Conservation (phyloP, 23 tunicate species). For the Styela clava region DNA sequence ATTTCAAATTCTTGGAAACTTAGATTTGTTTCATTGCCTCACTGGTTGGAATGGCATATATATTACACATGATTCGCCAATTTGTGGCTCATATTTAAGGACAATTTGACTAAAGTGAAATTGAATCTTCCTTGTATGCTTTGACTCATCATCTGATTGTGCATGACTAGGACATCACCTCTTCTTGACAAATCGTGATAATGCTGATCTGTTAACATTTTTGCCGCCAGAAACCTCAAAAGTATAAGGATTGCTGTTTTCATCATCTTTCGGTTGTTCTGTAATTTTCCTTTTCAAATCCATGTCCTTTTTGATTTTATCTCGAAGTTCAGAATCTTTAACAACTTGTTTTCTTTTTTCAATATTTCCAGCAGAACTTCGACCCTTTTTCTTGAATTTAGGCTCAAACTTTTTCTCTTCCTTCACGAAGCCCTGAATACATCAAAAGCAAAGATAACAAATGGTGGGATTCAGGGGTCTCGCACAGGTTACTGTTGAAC, state of each 20-base stretch:
- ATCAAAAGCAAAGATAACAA: background rate
- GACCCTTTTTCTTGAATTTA: conserved; percentile 58
- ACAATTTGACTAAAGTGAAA: too few species aligned
- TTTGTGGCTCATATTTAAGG: too few species aligned
- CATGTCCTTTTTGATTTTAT: conserved; percentile 17
- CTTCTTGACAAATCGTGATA: background rate
- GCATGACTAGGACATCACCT: too few species aligned
- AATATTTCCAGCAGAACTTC: conserved; percentile 63
- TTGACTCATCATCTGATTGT: too few species aligned
- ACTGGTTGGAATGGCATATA: too few species aligned
- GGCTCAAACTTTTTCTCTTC: conserved; percentile 64
- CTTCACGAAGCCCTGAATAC: conserved; percentile 60
- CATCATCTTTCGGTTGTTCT: background rate
- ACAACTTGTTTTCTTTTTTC: conserved; percentile 56
- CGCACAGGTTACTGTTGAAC: too few species aligned
- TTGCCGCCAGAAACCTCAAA: background rate
- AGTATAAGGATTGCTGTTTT: background rate
- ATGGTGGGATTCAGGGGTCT: background rate
- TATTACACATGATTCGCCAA: too few species aligned
- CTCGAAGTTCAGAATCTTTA: background rate
- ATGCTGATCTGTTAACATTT: background rate
- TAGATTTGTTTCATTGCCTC: too few species aligned
- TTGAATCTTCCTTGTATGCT: too few species aligned
- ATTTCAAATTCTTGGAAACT: too few species aligned
- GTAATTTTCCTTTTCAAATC: background rate